Conservation (phyloP, 2,888 invertebrate genomes). For the Archaeoteleia sp. region DNA sequence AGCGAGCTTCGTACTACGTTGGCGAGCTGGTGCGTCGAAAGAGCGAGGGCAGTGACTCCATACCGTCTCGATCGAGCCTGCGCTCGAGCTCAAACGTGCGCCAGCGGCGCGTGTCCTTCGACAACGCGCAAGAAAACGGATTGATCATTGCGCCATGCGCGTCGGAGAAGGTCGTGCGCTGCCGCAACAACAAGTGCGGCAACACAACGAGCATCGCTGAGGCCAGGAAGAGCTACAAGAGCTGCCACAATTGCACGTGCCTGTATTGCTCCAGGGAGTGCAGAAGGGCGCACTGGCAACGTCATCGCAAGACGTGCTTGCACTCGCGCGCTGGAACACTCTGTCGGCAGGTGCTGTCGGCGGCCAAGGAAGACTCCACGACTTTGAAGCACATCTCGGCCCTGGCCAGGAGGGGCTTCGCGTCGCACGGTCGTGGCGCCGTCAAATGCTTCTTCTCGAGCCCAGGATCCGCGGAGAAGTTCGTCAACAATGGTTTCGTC, state of each 20-base stretch:
- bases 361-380: constrained; percentile 86
- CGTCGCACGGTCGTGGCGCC: constrained; percentile 90
- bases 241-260: constrained; percentile 96
- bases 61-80: constrained; percentile 62
- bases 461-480: constrained; percentile 89
- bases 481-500: constrained; percentile 85
- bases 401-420: constrained; percentile 88
- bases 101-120: constrained; percentile 78
- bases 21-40: constrained; percentile 77
- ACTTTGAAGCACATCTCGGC: constrained; percentile 86
- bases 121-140: constrained; percentile 76
- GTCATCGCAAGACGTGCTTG: constrained; percentile 91
- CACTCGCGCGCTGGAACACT: constrained; percentile 93
- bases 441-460: constrained; percentile 94
- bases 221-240: constrained; percentile 90
- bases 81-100: constrained; percentile 37
- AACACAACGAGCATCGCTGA: constrained; percentile 83
- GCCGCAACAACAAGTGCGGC: constrained; percentile 88
- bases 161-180: constrained; percentile 79
- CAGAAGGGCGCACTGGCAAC: constrained; percentile 93
- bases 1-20: constrained; percentile 59
- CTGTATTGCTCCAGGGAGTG: constrained; percentile 95
- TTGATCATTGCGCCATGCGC: constrained; percentile 75
- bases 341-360: constrained; percentile 89
- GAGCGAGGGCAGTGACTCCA: constrained; percentile 80